phyloP scores from a whole-genome alignment of 2,888 invertebrate species.

The Drosophila demipolita region DNA sequence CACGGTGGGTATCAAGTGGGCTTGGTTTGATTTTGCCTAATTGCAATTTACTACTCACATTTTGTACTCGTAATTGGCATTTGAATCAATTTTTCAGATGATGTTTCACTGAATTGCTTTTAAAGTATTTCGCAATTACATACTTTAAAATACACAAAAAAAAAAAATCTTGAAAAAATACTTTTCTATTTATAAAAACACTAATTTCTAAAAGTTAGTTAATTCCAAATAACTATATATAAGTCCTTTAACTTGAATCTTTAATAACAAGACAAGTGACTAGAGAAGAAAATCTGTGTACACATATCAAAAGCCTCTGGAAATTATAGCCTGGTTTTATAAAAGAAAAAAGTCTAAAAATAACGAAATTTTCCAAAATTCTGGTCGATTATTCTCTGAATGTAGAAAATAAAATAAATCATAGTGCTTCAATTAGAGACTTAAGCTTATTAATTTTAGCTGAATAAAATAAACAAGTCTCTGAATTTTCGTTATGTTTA shows the following conservation, averaged over 20 bases:
- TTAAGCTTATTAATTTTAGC: not conserved
- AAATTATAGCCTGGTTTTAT: not conserved
- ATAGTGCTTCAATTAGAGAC: not conserved
- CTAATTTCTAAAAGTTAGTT: not conserved
- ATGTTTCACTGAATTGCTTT: not conserved
- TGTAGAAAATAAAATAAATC: not conserved
- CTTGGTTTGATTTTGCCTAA: not conserved
- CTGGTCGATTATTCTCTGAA: not conserved
- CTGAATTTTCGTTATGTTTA: not conserved
- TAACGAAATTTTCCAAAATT: not conserved
- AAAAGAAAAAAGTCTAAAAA: not conserved
- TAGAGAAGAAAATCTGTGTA: not conserved
- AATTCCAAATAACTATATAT: not conserved
- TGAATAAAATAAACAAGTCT: not conserved
- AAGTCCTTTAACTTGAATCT: too few relatives aligned
- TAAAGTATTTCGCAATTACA: not conserved
- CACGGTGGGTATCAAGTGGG: constrained; percentile 29
- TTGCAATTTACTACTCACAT: not conserved
- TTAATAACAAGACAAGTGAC: too few relatives aligned
- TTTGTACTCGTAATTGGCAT: not conserved
- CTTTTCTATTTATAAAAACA: not conserved
- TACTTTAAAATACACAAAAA: not conserved
- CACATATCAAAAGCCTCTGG: not conserved
- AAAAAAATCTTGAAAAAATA: not conserved
- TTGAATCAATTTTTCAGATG: not conserved